These are phyloP conservation scores for Copsychus sechellarum DNA, from an alignment of 2,113 vertebrate species.

Conservation along the genomic window DNA sequence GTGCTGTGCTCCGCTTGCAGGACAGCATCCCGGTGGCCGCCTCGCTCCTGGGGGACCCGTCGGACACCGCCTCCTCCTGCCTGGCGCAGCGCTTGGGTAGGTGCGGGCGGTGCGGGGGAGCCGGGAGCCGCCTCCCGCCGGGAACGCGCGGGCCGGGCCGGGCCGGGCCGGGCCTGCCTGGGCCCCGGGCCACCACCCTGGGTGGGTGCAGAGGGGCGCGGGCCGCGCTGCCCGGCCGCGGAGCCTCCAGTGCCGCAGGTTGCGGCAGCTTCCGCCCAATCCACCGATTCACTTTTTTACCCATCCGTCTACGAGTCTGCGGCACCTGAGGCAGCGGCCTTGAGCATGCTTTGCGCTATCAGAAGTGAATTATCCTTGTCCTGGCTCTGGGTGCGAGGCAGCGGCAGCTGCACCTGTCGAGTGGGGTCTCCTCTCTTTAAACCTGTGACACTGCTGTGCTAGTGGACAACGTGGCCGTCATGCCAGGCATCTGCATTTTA, in stretches of 20 bases:
- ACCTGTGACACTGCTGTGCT: neutral
- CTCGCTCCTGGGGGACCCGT: slow-evolving; percentile 86
- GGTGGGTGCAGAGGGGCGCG: neutral
- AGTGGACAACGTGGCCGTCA: accelerated
- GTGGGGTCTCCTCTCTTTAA: accelerated
- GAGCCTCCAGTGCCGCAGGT: accelerated
- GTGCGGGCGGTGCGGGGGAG: neutral
- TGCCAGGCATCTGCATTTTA: accelerated
- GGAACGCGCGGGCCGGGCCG: neutral
- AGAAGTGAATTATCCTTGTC: neutral
- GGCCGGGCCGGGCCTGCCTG: neutral
- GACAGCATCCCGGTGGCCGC: slow-evolving; percentile 86
- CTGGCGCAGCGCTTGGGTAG: slow-evolving; percentile 90
- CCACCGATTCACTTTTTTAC: accelerated
- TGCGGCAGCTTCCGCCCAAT: neutral
- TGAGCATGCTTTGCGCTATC: accelerated
- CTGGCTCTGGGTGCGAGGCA: neutral
- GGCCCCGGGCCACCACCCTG: accelerated
- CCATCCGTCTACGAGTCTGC: accelerated
- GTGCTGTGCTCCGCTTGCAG: slow-evolving; percentile 68
- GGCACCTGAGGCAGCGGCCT: neutral
- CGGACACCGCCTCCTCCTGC: slow-evolving; percentile 82
- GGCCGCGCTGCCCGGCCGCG: neutral
- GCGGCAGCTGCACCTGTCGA: accelerated
- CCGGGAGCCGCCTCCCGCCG: neutral